phyloP scores from a whole-genome alignment of 1,140 invertebrate genomes.

The Bombus balteatus region DNA sequence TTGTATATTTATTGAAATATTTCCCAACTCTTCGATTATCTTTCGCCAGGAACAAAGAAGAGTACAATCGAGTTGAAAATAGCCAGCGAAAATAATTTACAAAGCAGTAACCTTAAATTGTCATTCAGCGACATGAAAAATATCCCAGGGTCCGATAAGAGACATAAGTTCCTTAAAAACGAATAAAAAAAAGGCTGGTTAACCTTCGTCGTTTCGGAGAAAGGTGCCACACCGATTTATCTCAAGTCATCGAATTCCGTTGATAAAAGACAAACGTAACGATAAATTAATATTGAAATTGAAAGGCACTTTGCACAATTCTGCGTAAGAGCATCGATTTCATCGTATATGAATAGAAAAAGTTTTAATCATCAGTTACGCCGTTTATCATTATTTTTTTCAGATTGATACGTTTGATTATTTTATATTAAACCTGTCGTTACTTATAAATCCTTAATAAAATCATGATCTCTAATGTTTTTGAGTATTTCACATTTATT shows the following conservation, averaged over 20 bases:
- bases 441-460: background rate
- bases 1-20: background rate
- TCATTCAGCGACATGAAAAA: background rate
- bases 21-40: background rate
- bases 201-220: slow-evolving; percentile 16
- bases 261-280: background rate
- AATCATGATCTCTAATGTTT: background rate
- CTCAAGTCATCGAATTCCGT: background rate
- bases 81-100: too few species aligned
- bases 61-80: too few species aligned
- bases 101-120: background rate
- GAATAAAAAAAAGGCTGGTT: slow-evolving; percentile 4
- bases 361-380: background rate
- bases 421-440: background rate
- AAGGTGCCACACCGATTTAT: slow-evolving; percentile 13
- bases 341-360: background rate
- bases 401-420: background rate
- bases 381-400: too few species aligned
- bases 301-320: too few species aligned
- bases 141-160: background rate
- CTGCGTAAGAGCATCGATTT: too few species aligned
- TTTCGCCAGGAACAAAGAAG: too few species aligned
- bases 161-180: background rate
- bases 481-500: background rate
- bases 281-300: background rate